Percentiles rank a stretch among this genome's conserved stretches.
Conservation (phyloP, 1,140 invertebrate species). For the Melipona quadrifasciata region DNA sequence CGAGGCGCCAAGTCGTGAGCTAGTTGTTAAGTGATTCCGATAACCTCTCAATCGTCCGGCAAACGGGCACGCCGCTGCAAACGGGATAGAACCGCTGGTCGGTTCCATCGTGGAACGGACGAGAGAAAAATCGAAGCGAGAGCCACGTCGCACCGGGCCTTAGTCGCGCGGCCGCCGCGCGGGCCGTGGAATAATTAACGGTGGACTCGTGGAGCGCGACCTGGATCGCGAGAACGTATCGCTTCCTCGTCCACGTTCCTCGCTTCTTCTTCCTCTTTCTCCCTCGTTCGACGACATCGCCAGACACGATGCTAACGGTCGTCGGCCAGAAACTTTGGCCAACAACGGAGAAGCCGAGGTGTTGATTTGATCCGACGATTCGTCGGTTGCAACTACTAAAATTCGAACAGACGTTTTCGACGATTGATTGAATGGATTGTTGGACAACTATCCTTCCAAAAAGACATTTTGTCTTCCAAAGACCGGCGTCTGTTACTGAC, state of each 20-base stretch:
- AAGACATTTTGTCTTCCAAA: too few relatives aligned
- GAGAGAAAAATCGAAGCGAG: slow-evolving; percentile 53
- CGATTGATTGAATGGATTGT: too few relatives aligned
- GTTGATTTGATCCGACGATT: not conserved
- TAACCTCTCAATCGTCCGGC: slow-evolving; percentile 79
- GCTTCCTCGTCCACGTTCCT: slow-evolving; percentile 66
- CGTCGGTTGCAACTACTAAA: not conserved
- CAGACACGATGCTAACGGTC: slow-evolving; percentile 72
- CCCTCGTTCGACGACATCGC: slow-evolving; percentile 47
- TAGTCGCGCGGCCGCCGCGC: slow-evolving; percentile 64
- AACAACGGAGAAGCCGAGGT: not conserved
- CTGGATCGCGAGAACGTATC: slow-evolving; percentile 73
- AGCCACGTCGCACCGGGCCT: slow-evolving; percentile 66
- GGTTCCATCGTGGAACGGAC: slow-evolving; percentile 18
- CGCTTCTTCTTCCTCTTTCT: slow-evolving; percentile 30
- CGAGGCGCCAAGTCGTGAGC: slow-evolving; percentile 80
- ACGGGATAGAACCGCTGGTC: slow-evolving; percentile 40
- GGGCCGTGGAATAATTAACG: slow-evolving; percentile 79
- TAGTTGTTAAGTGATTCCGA: slow-evolving; percentile 80
- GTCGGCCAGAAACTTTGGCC: slow-evolving; percentile 36
- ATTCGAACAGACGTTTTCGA: not conserved
- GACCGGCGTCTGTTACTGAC: too few relatives aligned
- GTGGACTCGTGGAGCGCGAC: slow-evolving; percentile 67
- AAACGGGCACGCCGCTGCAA: slow-evolving; percentile 50
- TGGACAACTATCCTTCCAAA: too few relatives aligned